Evolutionary conservation across 2,113 vertebrate species (phyloP), one percentile per base, ranked within the genome.

Genomic region (Geococcyx californianus): DNA sequence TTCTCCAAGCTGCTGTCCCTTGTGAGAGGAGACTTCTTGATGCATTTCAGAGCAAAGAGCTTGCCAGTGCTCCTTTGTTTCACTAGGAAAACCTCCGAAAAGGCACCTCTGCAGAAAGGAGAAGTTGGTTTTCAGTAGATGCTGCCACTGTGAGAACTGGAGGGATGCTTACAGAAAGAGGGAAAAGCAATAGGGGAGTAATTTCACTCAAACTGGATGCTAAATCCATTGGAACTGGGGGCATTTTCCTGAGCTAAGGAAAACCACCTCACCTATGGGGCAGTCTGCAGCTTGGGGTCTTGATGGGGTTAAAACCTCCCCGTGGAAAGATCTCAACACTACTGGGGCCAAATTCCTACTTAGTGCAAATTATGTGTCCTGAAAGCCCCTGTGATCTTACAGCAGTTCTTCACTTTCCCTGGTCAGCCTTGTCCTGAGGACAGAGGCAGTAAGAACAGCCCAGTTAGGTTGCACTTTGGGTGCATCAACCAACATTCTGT

Each of bases 71-170:
- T 96, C 82, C 98, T 98, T 60, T 99, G 99, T 94, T 99, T 98
- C 93, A 99, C 99, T 90, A 99, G 98, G 83, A 98, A 99, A 21
- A 99, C 99, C 72, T 99, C 99, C 0, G 99, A 99, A 91, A 99
- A 99, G 10, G 99, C 98, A 4, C 99, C 99, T 87, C 99, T 99
- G 97, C 38, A 36, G 78, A 59, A 40, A 92, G 36, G 44, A 49
- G 87, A 68, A 24, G 42, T 19, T 64, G 56, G 25, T 2, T 78
- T 67, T 91, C 87, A 92, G 75, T 3, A 51, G 49, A 3, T 8
- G 66, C 51, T 73, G 64, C 59, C 59, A 16, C 51, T 80, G 74
- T 21, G 49, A 20, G 49, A 20, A 45, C 13, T 4, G 69, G 54
- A 29, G 33, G 67, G 44, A 29, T 20, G 4, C 17, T 31, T 15